Evolutionary conservation across 2,888 invertebrate genomes (phyloP).

Genomic region (Diarsia dahlii): DNA sequence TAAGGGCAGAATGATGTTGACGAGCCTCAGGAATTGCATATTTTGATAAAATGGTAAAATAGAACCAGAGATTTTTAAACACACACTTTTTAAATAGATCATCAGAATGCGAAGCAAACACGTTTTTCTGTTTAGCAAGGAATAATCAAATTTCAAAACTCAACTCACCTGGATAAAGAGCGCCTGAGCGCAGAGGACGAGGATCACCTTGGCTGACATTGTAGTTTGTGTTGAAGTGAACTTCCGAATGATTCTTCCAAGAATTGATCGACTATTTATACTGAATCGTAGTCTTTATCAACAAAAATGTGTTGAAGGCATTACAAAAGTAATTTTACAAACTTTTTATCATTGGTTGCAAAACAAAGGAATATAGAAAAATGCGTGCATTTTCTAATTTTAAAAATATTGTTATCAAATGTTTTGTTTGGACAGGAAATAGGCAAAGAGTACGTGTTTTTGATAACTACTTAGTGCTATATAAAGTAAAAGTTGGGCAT

Average conservation of each 20-base stretch:
- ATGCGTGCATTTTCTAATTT: not conserved
- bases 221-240: not conserved
- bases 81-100: not conserved
- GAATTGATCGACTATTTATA: not conserved
- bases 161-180: conserved; percentile 40
- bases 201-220: conserved; percentile 38
- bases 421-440: not conserved
- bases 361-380: not conserved
- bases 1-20: too few species aligned
- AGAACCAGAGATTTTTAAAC: not conserved
- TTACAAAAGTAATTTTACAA: not conserved
- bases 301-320: not conserved
- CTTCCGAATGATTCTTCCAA: conserved; percentile 15
- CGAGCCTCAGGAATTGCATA: not conserved
- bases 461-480: conserved; percentile 19
- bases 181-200: conserved; percentile 46
- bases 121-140: not conserved
- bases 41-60: not conserved
- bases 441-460: conserved; percentile 1
- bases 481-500: not conserved
- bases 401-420: not conserved
- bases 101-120: not conserved
- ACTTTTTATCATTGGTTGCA: not conserved
- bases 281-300: not conserved
- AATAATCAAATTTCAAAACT: not conserved